A percentile compares a stretch with the other conserved stretches of the same genome.
phyloP scores from a whole-genome alignment of 2,113 vertebrate species.

The Corynorhinus townsendii region DNA sequence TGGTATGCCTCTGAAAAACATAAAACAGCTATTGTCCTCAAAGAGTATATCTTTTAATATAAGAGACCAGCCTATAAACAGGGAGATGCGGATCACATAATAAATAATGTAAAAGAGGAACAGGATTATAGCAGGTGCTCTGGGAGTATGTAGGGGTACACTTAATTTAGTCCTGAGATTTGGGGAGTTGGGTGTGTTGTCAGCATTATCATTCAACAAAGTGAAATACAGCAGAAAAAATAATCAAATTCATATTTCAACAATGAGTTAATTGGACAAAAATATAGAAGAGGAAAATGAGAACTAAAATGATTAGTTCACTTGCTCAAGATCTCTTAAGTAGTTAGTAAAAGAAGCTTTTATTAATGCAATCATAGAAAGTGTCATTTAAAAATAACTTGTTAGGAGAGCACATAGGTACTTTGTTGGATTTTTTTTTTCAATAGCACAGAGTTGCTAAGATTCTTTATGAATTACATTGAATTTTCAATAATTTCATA shows the following conservation, averaged over 20 bases:
- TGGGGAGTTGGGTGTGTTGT: background rate
- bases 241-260: background rate
- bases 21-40: background rate
- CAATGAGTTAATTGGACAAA: background rate
- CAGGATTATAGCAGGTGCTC: background rate
- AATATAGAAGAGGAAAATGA: background rate
- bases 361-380: background rate
- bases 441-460: background rate
- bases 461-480: conserved; percentile 60
- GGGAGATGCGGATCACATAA: background rate
- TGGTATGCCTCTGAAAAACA: background rate
- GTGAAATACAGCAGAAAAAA: background rate
- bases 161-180: background rate
- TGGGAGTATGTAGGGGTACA: rapidly evolving
- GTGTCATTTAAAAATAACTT: background rate
- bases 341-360: background rate
- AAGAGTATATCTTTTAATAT: background rate
- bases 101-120: background rate
- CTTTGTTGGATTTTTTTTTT: background rate
- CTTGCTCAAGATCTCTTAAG: background rate
- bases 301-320: background rate
- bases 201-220: background rate
- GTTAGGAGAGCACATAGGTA: background rate
- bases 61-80: background rate
- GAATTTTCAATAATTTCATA: background rate